Conservation (phyloP, 2,888 invertebrate genomes). For the Andrena bicolor region DNA sequence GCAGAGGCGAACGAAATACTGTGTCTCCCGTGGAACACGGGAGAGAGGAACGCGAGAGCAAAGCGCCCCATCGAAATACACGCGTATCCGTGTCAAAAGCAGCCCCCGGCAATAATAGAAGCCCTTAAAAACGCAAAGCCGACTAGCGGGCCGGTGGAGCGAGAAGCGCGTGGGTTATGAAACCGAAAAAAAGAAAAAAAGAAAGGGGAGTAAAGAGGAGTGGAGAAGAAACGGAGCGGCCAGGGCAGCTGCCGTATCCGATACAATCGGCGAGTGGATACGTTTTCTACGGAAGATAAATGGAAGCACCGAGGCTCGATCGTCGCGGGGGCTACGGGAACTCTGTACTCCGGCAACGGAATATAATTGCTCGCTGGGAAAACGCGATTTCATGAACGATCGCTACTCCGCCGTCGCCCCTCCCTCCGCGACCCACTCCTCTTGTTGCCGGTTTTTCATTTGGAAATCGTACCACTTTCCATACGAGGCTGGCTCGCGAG, state of each 20-base stretch:
- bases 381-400: conserved; percentile 58
- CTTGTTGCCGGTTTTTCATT: conserved; percentile 22
- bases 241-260: conserved; percentile 81
- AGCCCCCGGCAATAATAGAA: conserved; percentile 79
- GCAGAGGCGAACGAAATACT: not conserved
- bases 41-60: conserved; percentile 56
- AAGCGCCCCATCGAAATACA: conserved; percentile 26
- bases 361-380: conserved; percentile 48
- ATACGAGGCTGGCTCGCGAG: conserved; percentile 46
- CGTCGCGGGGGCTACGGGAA: conserved; percentile 9
- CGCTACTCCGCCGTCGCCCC: conserved; percentile 18
- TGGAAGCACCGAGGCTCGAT: conserved; percentile 32
- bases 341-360: not conserved
- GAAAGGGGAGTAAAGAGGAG: conserved; percentile 53
- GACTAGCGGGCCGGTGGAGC: conserved; percentile 61
- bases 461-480: conserved; percentile 60
- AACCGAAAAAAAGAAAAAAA: conserved; percentile 66
- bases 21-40: not conserved
- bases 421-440: not conserved
- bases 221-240: conserved; percentile 68
- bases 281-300: conserved; percentile 47
- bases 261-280: conserved; percentile 78
- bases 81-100: conserved; percentile 81
- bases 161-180: conserved; percentile 60
- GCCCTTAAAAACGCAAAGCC: conserved; percentile 80